Conservation (phyloP, 2,113 vertebrate genomes). For the Megaleporinus macrocephalus region DNA sequence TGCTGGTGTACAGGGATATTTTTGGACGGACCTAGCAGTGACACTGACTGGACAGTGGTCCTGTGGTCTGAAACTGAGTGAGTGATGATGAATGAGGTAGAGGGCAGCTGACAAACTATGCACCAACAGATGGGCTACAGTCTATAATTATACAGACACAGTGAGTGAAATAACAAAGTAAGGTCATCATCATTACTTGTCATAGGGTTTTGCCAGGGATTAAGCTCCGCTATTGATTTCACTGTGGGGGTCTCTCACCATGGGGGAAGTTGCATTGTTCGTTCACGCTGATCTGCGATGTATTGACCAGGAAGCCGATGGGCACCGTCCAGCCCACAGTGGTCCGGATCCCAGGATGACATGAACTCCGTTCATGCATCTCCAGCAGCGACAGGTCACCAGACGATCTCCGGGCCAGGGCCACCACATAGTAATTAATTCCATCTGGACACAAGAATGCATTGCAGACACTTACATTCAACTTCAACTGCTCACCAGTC, state of each 20-base stretch:
- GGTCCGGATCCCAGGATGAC: constrained; percentile 81
- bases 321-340: constrained; percentile 83
- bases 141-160: background rate
- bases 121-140: too few relatives aligned
- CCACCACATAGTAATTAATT: constrained; percentile 79
- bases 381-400: constrained; percentile 80
- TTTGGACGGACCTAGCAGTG: too few relatives aligned
- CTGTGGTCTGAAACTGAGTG: too few relatives aligned
- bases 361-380: constrained; percentile 84
- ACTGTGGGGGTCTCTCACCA: constrained; percentile 62
- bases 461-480: too few relatives aligned
- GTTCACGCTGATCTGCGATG: constrained; percentile 79
- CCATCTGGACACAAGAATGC: constrained; percentile 66
- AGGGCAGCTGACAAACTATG: too few relatives aligned
- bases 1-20: too few relatives aligned
- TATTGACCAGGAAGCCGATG: constrained; percentile 82
- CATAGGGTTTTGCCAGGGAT: too few relatives aligned
- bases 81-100: too few relatives aligned
- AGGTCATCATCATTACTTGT: too few relatives aligned
- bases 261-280: constrained; percentile 82
- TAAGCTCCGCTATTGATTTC: too few relatives aligned
- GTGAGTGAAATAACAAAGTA: background rate
- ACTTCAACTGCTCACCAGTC: too few relatives aligned
- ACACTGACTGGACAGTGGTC: too few relatives aligned
- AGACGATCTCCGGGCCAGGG: constrained; percentile 77